Conservation (phyloP, 2,888 invertebrate species). For the Drosophila nr. perissopoda region DNA sequence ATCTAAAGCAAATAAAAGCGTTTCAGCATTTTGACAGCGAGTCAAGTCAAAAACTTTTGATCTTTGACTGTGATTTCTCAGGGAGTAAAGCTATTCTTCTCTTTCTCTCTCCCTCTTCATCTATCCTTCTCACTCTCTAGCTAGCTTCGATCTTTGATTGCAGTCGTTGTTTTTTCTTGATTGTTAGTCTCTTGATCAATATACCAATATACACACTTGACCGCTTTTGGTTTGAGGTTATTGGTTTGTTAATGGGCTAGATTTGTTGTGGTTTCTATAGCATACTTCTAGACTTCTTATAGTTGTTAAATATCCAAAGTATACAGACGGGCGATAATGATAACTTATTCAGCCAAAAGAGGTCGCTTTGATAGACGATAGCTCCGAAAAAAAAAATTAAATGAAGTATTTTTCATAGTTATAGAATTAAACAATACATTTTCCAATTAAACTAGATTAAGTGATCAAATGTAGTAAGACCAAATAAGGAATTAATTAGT, state of each 20-base stretch:
- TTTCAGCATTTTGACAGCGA: background rate
- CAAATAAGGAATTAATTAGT: no score
- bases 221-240: background rate
- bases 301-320: background rate
- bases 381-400: no score
- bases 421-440: background rate
- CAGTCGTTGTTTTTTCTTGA: background rate
- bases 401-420: no score
- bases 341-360: background rate
- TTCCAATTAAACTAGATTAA: no score
- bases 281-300: constrained; percentile 18
- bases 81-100: background rate
- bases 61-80: background rate
- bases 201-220: background rate
- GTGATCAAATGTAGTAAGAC: no score
- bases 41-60: background rate
- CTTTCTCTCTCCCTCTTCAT: background rate
- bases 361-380: background rate
- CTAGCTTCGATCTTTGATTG: background rate
- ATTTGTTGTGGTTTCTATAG: background rate
- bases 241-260: constrained; percentile 2
- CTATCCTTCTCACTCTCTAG: background rate
- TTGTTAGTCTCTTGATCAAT: constrained; percentile 3
- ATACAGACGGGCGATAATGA: background rate
- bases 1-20: constrained; percentile 10